A percentile compares a stretch with the other conserved stretches of the same genome.
Conservation (phyloP, 1,140 invertebrate species). For the Anoplolepis gracilipes region DNA sequence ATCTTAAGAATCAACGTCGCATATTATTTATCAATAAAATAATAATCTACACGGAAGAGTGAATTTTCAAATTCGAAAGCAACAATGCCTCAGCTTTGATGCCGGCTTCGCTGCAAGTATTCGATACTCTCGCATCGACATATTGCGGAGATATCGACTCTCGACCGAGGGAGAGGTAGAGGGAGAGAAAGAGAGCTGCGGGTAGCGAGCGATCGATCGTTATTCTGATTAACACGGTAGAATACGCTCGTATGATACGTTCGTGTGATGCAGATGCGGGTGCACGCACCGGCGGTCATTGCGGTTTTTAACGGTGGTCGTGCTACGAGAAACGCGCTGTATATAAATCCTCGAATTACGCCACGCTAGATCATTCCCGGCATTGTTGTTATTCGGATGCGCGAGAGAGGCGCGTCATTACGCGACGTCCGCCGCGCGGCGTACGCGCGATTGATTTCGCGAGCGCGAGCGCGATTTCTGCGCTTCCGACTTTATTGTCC, state of each 20-base stretch:
- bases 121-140: slow-evolving; percentile 21
- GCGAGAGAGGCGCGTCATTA: slow-evolving; percentile 12
- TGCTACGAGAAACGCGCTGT: slow-evolving; percentile 2
- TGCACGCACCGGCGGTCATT: slow-evolving; percentile 50
- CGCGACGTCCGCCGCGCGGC: slow-evolving; percentile 6
- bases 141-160: slow-evolving; percentile 41
- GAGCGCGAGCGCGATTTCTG: too few relatives aligned
- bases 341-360: slow-evolving; percentile 46
- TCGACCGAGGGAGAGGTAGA: too few relatives aligned
- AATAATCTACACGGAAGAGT: not conserved
- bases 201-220: slow-evolving; percentile 40
- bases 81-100: not conserved
- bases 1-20: not conserved
- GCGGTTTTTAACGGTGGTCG: slow-evolving; percentile 53
- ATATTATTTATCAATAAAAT: not conserved
- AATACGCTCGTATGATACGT: slow-evolving; percentile 51
- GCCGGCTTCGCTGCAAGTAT: not conserved
- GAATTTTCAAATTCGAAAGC: slow-evolving; percentile 10
- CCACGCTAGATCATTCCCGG: slow-evolving; percentile 41
- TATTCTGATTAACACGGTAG: slow-evolving; percentile 55
- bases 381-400: slow-evolving; percentile 41
- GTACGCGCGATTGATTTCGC: slow-evolving; percentile 34
- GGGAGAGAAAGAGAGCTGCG: too few relatives aligned
- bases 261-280: slow-evolving; percentile 56
- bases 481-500: slow-evolving; percentile 57